These are phyloP conservation scores for Aeoliscus strigatus DNA, from an alignment of 2,797 vertebrate genomes.

Conservation along the genomic window DNA sequence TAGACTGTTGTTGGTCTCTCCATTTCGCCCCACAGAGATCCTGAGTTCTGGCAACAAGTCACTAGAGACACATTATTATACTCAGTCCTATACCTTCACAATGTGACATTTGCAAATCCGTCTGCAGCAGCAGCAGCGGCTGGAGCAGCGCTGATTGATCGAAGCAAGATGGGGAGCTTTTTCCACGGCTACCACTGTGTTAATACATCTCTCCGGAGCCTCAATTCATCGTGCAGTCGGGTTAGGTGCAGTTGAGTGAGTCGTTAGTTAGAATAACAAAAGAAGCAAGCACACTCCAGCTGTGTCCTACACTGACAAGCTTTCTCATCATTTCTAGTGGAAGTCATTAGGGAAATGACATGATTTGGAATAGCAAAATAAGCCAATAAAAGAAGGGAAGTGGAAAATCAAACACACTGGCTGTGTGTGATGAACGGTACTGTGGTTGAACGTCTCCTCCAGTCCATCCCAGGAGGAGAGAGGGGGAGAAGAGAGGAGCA, in stretches of 20 bases:
- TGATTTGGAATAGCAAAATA: slow-evolving; percentile 54
- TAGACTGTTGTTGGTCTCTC: too few relatives aligned
- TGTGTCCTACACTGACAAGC: slow-evolving; percentile 39
- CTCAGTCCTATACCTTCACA: not conserved
- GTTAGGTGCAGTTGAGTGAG: slow-evolving; percentile 5
- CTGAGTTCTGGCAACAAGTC: too few relatives aligned
- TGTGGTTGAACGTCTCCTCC: slow-evolving; percentile 39
- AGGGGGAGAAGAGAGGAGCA: slow-evolving; percentile 10
- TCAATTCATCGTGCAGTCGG: too few relatives aligned
- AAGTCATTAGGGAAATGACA: slow-evolving; percentile 41
- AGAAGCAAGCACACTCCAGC: slow-evolving; percentile 22
- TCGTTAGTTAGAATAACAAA: slow-evolving; percentile 18
- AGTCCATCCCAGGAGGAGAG: slow-evolving; percentile 53
- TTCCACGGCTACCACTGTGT: too few relatives aligned
- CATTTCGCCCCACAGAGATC: too few relatives aligned
- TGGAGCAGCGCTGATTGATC: slow-evolving; percentile 12
- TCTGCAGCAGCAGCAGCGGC: slow-evolving; percentile 14
- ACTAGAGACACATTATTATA: slow-evolving; percentile 11
- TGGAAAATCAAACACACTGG: slow-evolving; percentile 54
- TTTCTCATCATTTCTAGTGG: slow-evolving; percentile 20
- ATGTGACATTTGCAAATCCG: too few relatives aligned
- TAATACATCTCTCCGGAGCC: slow-evolving; percentile 38
- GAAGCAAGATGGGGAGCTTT: slow-evolving; percentile 18
- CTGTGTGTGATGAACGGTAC: slow-evolving; percentile 57
- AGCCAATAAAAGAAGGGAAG: slow-evolving; percentile 28